Evolutionary conservation across 2,888 invertebrate species (phyloP).

Genomic region (Drosophila mimica): DNA sequence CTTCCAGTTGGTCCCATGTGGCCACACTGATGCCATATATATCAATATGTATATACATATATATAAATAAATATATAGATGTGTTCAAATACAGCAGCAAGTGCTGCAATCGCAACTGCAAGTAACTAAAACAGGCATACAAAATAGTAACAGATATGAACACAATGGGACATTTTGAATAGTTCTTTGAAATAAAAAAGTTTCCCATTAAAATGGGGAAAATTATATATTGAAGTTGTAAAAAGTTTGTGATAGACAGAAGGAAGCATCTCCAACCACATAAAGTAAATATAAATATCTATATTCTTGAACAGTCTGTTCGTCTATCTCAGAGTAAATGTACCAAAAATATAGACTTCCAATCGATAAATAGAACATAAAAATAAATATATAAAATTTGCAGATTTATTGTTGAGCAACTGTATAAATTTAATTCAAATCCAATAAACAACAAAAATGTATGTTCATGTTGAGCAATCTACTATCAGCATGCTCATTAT

Average conservation of each 20-base stretch:
- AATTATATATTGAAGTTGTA: neutral
- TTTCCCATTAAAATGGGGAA: neutral
- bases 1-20: constrained; percentile 55
- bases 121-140: constrained; percentile 34
- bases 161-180: constrained; percentile 8
- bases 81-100: constrained; percentile 36
- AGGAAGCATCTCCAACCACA: neutral
- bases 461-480: neutral
- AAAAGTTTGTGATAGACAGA: neutral
- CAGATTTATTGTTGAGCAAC: neutral
- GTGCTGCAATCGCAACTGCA: constrained; percentile 42
- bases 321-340: neutral
- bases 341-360: neutral
- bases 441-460: neutral
- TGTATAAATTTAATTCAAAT: neutral
- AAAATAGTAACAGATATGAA: constrained; percentile 19
- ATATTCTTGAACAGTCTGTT: neutral
- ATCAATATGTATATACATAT: constrained; percentile 27
- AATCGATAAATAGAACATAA: neutral
- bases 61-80: too few relatives aligned
- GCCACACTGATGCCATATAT: constrained; percentile 21
- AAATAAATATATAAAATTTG: neutral
- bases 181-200: neutral
- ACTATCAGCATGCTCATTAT: neutral
- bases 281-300: neutral